Evolutionary conservation across 2,888 invertebrate genomes (phyloP), one percentile per base, ranked within the genome.

Genomic region (Aspidiotus destructor): DNA sequence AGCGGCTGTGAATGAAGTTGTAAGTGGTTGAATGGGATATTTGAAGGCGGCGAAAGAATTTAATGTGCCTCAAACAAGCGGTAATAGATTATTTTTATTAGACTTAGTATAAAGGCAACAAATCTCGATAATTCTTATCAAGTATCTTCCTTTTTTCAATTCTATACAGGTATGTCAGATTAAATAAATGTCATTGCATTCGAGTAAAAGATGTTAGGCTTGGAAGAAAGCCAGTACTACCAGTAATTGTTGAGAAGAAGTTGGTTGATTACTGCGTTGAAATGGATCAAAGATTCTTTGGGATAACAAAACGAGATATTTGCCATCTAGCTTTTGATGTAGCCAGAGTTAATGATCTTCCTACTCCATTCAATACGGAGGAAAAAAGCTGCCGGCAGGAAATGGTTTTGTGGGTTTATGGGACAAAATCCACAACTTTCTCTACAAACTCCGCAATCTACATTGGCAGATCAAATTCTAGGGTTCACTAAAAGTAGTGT

Each of bases 321-420:
- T 10, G 55, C 16, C 15, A 10, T 8, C 8, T 8, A 10, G 55
- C 55, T n/a, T 55, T 55, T 55, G 8, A 55, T 8, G 9, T 55
- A 8, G 55, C 55, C 8, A 55, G 15, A 15, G 15, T n/a, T 8
- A 55, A 55, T 55, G 8, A 8, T 55, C 9, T 55, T 55, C 55
- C 8, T n/a, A 55, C 55, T 8, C 8, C 55, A 55, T 55, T 55
- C 15, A 55, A 55, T 55, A n/a, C n/a, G n/a, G n/a, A n/a, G n/a
- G n/a, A n/a, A n/a, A n/a, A n/a, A n/a, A n/a, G 8, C 11, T 7
- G 60, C 60, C 8, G 60, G 60, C 9, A 7, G 10, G 7, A 28
- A 60, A 17, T 60, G 60, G 60, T 17, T 60, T 17, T 7, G 60
- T 9, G 7, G 7, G 8, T 60, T 60, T 60, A 15, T 60, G 8